Evolutionary conservation across 2,888 invertebrate species (phyloP), one percentile per base, ranked within the genome.

Genomic region (Plebejus argus): DNA sequence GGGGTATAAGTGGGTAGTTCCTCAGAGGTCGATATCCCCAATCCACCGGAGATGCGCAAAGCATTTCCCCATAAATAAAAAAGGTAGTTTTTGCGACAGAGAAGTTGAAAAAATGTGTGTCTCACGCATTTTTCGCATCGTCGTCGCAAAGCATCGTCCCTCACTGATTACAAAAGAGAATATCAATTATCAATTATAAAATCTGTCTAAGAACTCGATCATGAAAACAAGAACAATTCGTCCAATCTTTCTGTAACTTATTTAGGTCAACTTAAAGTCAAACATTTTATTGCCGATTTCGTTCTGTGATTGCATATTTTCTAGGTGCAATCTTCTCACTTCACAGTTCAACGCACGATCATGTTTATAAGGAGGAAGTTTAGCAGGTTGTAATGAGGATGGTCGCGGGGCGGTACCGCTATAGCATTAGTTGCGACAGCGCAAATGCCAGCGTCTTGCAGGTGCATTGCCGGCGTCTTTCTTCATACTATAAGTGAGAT

Each of bases 311-410:
- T 56, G n/a, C n/a, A 20, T n/a, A 56, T n/a, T n/a, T n/a, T 56
- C 7, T 61, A 23, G 0, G 12, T 10, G 12, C 23, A 12, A 23
- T 10, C 23, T 61, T 61, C 1, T 12, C 12, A 23, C 23, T 61
- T 66, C 6, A 28, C 18, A 33, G 66, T 66, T 66, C 66, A 66
- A 33, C 33, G 66, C 28, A 66, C 66, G 66, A 12, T 4, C 28
- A 66, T 33, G 28, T 66, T 66, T 33, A 66, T 66, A 66, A 66
- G 66, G 23, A 33, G 66, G 66, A 66, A 66, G 66, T 33, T 66
- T 66, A 66, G 28, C 33, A 66, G 66, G 66, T 66, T 66, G 66
- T 66, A 66, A 66, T 33, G 66, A 66, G 66, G 28, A 66, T 66
- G 66, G 23, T 61, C 33, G 28, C 66, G 28, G 28, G 66, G 66